Percentiles rank a stretch among this genome's conserved stretches.
phyloP scores from a whole-genome alignment of 92 coral and sea anemone species.

The Epizoanthus scotinus region DNA sequence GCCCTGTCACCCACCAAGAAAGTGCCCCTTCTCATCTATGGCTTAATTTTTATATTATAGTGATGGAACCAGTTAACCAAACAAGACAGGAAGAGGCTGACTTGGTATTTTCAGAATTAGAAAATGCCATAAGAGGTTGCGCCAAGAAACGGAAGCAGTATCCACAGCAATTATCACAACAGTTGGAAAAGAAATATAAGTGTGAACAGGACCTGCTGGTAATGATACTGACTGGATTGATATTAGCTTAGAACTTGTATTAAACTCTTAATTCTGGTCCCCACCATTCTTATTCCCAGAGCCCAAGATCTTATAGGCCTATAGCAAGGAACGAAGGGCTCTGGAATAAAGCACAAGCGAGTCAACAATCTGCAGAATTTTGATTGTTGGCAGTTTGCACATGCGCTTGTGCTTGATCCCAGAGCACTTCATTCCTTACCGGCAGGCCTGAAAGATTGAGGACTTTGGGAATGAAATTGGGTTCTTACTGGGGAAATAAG shows the following conservation, averaged over 20 bases:
- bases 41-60: constrained; percentile 30
- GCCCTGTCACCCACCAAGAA: no score
- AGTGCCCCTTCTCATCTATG: not conserved
- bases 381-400: no score
- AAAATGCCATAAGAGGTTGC: constrained; percentile 72
- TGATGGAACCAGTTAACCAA: constrained; percentile 64
- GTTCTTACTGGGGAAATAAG: no score
- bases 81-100: constrained; percentile 70
- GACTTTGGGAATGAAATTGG: no score
- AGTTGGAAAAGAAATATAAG: constrained; percentile 48
- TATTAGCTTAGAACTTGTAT: not conserved
- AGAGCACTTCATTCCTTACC: no score
- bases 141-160: constrained; percentile 81
- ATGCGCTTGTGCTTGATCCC: no score
- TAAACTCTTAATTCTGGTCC: not conserved
- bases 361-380: no score
- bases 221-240: constrained; percentile 12
- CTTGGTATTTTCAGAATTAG: constrained; percentile 81
- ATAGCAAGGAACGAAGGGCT: no score
- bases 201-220: constrained; percentile 61
- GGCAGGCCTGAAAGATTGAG: no score
- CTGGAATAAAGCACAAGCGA: no score
- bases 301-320: no score
- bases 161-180: constrained; percentile 74
- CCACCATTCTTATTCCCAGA: no score